Evolutionary conservation across 2,797 vertebrate genomes (phyloP).

Genomic region (Presbytis comata): DNA sequence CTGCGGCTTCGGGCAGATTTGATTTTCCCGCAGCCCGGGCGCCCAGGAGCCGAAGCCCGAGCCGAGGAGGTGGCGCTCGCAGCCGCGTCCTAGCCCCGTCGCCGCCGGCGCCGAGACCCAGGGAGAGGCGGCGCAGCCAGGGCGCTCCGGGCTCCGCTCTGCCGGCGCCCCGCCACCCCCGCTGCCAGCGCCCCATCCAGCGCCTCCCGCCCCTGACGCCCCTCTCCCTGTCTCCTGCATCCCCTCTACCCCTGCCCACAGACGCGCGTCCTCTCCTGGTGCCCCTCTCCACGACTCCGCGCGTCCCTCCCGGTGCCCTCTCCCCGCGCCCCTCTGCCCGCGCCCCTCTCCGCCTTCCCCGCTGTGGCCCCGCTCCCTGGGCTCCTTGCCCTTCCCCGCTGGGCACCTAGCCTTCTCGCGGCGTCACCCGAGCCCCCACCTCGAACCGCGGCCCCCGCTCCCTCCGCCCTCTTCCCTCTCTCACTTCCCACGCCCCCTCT

Average conservation of each 20-base stretch:
- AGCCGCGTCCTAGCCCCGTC: slow-evolving; percentile 15
- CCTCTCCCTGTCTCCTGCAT: neutral
- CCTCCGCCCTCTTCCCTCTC: slow-evolving; percentile 50
- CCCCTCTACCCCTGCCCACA: neutral
- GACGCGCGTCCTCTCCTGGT: neutral
- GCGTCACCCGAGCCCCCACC: neutral
- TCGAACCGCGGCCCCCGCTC: neutral
- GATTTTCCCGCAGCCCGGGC: slow-evolving; percentile 77
- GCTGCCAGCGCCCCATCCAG: neutral
- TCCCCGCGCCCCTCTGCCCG: neutral
- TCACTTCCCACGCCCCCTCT: slow-evolving; percentile 77
- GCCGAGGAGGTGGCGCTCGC: slow-evolving; percentile 57
- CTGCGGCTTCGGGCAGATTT: slow-evolving; percentile 64
- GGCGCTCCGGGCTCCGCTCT: neutral
- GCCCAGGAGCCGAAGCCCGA: slow-evolving; percentile 50
- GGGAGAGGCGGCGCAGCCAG: slow-evolving; percentile 4
- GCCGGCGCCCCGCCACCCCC: neutral
- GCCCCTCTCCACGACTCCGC: neutral
- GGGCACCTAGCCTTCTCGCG: neutral
- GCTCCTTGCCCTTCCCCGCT: neutral
- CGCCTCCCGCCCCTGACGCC: neutral
- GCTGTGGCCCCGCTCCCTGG: neutral
- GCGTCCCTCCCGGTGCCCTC: neutral
- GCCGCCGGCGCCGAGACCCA: slow-evolving; percentile 64
- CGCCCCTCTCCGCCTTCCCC: neutral